phyloP scores from a whole-genome alignment of 2,797 vertebrate species.

The Argentina silus region DNA sequence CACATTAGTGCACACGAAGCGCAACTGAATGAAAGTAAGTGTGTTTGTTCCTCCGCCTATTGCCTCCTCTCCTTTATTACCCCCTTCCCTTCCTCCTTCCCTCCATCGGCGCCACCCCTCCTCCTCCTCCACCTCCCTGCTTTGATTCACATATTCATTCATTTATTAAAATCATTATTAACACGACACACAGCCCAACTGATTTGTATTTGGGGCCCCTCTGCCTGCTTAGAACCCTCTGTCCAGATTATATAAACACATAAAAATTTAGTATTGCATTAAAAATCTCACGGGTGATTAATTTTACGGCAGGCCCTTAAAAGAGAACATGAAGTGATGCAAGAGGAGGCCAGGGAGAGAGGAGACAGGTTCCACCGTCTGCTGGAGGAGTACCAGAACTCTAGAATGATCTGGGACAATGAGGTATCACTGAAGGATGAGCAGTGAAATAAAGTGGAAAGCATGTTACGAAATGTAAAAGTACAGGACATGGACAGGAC shows the following conservation, averaged over 20 bases:
- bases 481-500: no score
- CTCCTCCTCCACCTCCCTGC: conserved; percentile 12
- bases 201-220: conserved; percentile 88
- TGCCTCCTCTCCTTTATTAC: conserved; percentile 85
- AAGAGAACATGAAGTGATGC: conserved; percentile 93
- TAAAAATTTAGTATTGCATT: conserved; percentile 99
- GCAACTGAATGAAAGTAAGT: conserved; percentile 93
- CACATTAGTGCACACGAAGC: conserved; percentile 86
- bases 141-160: conserved; percentile 85
- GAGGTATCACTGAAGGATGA: conserved; percentile 70
- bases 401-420: conserved; percentile 82
- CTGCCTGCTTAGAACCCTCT: conserved; percentile 87
- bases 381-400: conserved; percentile 80
- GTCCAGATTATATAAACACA: conserved; percentile 96
- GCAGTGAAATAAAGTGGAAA: not conserved
- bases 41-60: conserved; percentile 91
- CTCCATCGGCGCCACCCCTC: not conserved
- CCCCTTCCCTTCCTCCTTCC: conserved; percentile 71
- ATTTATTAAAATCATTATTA: conserved; percentile 99
- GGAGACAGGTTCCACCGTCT: conserved; percentile 87
- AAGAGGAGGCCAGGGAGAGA: conserved; percentile 85
- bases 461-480: no score
- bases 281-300: conserved; percentile 98
- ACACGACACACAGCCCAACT: conserved; percentile 94
- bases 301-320: conserved; percentile 99